These are phyloP conservation scores for Mesembrinibis cayennensis DNA, from an alignment of 2,113 vertebrate species.

Conservation along the genomic window DNA sequence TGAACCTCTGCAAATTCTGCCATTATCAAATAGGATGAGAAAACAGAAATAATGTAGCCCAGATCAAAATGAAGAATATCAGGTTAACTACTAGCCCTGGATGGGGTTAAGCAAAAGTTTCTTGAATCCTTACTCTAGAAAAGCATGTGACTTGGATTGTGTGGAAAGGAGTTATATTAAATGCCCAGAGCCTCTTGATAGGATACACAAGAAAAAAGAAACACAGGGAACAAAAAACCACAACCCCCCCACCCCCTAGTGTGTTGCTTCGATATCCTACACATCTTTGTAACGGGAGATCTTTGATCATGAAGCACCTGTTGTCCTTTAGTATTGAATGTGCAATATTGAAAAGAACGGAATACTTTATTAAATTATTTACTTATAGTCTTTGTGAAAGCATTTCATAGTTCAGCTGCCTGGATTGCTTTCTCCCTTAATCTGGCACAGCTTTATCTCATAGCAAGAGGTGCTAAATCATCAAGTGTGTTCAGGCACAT, in stretches of 20 bases:
- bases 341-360: not conserved
- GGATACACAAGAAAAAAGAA: not conserved
- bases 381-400: not conserved
- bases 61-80: not conserved
- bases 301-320: slow-evolving; percentile 22
- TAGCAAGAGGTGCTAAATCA: slow-evolving; percentile 46
- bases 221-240: not conserved
- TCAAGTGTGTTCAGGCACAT: not conserved
- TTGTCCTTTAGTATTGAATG: not conserved
- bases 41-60: not conserved
- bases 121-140: not conserved
- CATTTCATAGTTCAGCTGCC: not conserved
- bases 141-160: not conserved
- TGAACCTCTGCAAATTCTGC: not conserved
- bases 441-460: slow-evolving; percentile 17
- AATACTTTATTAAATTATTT: slow-evolving; percentile 10
- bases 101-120: not conserved
- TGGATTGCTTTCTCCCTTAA: not conserved
- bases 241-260: not conserved
- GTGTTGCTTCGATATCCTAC: not conserved
- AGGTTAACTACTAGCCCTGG: not conserved
- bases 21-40: not conserved
- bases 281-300: not conserved
- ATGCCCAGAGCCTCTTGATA: not conserved
- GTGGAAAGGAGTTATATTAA: not conserved